Base-by-base conservation (phyloP, 2,113 vertebrate genomes). In the Cryptoleucopteryx plumbea region DNA sequence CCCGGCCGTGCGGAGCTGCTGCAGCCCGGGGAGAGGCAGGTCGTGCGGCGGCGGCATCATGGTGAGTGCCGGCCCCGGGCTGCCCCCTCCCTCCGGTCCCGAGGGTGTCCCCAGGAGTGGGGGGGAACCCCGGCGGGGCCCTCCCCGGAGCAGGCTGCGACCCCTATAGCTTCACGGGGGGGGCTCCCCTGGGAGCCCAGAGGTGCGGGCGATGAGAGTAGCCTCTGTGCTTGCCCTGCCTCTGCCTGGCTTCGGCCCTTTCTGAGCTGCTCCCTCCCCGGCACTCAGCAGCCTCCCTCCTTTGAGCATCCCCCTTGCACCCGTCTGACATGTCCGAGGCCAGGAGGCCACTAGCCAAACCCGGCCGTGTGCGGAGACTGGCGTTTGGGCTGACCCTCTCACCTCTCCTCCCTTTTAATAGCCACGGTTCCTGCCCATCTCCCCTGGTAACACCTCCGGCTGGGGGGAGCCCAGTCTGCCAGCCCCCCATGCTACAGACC, bases 171-270 rank as follows among this genome's bases (percentile, higher is more conserved):
- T 59, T 67, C 17, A 17, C 27, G 12, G 43, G 48, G 58, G 42
- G 18, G 9, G 29, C 12, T 71, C 17, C 10, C 31, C 66, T 9
- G 32, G 18, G 43, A 55, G 53, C 53, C 26, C 77, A 8, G 67
- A 7, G 9, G 13, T 27, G 79, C 53, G 18, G 48, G 47, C n/a
- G 11, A 10, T 16, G 52, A 29, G 52, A 53, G 52, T 53, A 16
- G 14, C 10, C 15, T 16, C 8, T 21, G 63, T 15, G 55, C 63
- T 19, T n/a, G 53, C 48, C 47, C 17, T 86, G 26, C n/a, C 96
- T 92, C 96, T 98, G 98, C 97, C 98, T 94, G 70, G 87, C 96
- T 99, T 98, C 98, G 98, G 50, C 98, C 98, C 98, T 98, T 96
- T 58, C 98, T 98, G 92, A 98, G 98, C 97, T 98, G 98, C 96